Conservation (phyloP, 1,140 invertebrate genomes). For the Pseudachorutes palmiensis region DNA sequence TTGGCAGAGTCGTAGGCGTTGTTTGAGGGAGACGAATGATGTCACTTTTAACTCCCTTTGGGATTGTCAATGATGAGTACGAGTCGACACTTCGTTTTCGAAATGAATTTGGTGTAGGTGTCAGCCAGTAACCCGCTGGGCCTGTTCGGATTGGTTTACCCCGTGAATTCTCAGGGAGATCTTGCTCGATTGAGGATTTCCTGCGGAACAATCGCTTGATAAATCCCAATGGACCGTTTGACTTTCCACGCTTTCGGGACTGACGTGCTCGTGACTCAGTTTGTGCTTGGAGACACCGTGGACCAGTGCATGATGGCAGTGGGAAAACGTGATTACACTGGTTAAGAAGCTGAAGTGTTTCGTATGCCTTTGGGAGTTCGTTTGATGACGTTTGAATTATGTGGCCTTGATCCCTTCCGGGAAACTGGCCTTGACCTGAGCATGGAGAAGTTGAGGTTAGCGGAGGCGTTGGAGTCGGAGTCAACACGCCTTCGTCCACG, state of each 20-base stretch:
- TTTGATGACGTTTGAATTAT: slow-evolving; percentile 9
- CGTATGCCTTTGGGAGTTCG: slow-evolving; percentile 17
- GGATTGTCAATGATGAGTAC: slow-evolving; percentile 15
- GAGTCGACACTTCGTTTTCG: slow-evolving; percentile 21
- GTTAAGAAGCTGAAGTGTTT: slow-evolving; percentile 7
- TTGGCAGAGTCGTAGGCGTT: background rate
- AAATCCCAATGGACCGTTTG: slow-evolving; percentile 33
- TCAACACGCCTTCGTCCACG: slow-evolving; percentile 13
- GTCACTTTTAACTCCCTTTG: slow-evolving; percentile 33
- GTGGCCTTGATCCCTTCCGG: background rate
- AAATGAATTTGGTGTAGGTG: slow-evolving; percentile 36
- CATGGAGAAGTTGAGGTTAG: slow-evolving; percentile 13
- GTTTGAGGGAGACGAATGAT: slow-evolving; percentile 32
- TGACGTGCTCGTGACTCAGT: background rate
- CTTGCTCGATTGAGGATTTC: slow-evolving; percentile 19
- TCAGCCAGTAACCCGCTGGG: slow-evolving; percentile 30
- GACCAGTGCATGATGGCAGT: slow-evolving; percentile 7
- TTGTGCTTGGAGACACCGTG: background rate
- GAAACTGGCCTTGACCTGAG: background rate
- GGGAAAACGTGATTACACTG: slow-evolving; percentile 10
- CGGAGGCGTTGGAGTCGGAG: slow-evolving; percentile 26
- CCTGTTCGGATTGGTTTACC: slow-evolving; percentile 30
- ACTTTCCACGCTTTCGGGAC: background rate
- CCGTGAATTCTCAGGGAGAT: slow-evolving; percentile 15
- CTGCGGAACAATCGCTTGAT: slow-evolving; percentile 29